Evolutionary conservation across 2,888 invertebrate species (phyloP).

Genomic region (Acronicta alni): DNA sequence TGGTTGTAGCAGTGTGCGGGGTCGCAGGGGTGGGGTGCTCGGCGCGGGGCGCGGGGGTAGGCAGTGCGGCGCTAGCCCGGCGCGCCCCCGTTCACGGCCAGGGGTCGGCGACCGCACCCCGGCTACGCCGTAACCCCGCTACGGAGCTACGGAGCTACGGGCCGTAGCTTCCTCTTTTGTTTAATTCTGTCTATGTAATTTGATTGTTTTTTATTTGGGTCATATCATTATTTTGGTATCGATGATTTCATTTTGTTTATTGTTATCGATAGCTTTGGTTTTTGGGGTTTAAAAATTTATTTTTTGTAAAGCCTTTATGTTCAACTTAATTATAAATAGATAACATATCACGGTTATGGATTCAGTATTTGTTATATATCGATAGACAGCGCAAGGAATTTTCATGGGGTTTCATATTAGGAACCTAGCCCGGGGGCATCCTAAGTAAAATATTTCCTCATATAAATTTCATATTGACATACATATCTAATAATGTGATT

Average conservation of each 20-base stretch:
- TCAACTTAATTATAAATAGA: no score
- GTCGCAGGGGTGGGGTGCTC: conserved; percentile 35
- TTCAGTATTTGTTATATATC: neutral
- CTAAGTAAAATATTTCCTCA: conserved; percentile 3
- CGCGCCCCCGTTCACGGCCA: conserved; percentile 88
- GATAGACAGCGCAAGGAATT: conserved; percentile 3
- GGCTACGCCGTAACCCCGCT: conserved; percentile 85
- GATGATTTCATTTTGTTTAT: conserved; percentile 17
- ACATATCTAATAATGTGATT: neutral
- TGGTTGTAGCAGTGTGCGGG: conserved; percentile 47
- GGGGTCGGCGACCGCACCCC: conserved; percentile 89
- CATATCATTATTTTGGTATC: conserved; percentile 57
- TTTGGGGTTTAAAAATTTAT: neutral
- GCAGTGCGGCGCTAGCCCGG: conserved; percentile 69
- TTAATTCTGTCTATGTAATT: conserved; percentile 67
- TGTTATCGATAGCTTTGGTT: conserved; percentile 13
- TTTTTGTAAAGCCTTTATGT: neutral
- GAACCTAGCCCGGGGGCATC: conserved; percentile 8
- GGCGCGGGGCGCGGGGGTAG: conserved; percentile 39
- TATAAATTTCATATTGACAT: neutral
- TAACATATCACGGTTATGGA: neutral
- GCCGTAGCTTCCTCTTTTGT: conserved; percentile 84
- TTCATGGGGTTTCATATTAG: conserved; percentile 15
- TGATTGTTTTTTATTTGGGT: conserved; percentile 78
- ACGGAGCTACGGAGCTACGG: conserved; percentile 78